Evolutionary conservation across 2,113 vertebrate species (phyloP).

Genomic region (Sinocyclocheilus grahami): DNA sequence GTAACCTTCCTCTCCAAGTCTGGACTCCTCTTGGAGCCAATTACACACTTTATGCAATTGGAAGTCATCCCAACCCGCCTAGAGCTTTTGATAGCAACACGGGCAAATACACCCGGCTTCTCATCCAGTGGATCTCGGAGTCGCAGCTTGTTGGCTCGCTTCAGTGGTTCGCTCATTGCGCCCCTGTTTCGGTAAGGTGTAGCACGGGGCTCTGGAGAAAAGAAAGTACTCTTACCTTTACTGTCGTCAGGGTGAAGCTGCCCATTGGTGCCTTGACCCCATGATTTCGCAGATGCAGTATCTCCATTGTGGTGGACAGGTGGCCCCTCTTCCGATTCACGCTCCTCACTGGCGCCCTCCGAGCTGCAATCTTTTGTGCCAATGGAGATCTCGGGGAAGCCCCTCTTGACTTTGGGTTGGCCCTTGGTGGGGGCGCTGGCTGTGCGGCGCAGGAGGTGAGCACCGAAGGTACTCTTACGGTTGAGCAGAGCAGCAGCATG

Average conservation of each 20-base stretch:
- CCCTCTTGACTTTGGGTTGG: constrained; percentile 87
- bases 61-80: constrained; percentile 87
- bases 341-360: constrained; percentile 80
- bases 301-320: constrained; percentile 76
- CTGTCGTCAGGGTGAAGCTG: constrained; percentile 76
- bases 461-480: constrained; percentile 91
- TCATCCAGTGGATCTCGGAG: constrained; percentile 69
- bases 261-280: constrained; percentile 70
- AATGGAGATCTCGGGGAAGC: constrained; percentile 85
- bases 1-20: constrained; percentile 77
- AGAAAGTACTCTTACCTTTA: constrained; percentile 88
- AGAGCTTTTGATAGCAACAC: constrained; percentile 81
- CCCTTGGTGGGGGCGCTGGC: constrained; percentile 96
- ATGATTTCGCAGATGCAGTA: constrained; percentile 59
- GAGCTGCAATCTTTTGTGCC: constrained; percentile 86
- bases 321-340: constrained; percentile 71
- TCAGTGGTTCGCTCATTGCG: constrained; percentile 82
- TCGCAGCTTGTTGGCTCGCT: constrained; percentile 74
- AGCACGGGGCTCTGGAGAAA: constrained; percentile 54
- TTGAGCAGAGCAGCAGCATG: constrained; percentile 92
- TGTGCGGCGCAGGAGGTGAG: constrained; percentile 90
- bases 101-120: constrained; percentile 78
- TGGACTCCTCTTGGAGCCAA: constrained; percentile 84
- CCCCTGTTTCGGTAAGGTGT: constrained; percentile 60
- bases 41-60: constrained; percentile 90